phyloP scores from a whole-genome alignment of 2,888 invertebrate genomes.

The Troglohyphantes excavatus region DNA sequence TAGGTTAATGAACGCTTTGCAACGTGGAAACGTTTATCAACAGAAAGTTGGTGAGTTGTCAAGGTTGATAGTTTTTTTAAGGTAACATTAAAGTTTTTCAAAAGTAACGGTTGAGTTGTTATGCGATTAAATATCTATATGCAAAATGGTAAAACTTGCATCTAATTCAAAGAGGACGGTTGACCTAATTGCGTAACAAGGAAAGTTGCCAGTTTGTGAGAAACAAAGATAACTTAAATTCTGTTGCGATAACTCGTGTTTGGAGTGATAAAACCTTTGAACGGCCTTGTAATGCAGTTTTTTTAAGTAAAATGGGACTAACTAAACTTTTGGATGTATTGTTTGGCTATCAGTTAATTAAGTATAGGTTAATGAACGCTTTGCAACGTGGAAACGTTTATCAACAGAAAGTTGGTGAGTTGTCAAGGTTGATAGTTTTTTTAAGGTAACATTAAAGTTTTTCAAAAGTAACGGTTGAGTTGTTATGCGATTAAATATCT shows the following conservation, averaged over 20 bases:
- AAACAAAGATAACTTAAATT: conserved; percentile 16
- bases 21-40: background rate
- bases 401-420: background rate
- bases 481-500: no score
- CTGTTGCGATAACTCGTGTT: conserved; percentile 12
- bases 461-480: no score
- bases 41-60: background rate
- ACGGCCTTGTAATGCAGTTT: background rate
- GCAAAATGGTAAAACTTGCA: background rate
- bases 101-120: no score
- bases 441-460: no score
- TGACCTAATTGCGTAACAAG: conserved; percentile 7
- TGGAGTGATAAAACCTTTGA: background rate
- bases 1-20: background rate
- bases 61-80: background rate
- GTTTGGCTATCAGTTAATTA: background rate
- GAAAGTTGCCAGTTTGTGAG: conserved; percentile 8
- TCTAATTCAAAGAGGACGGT: background rate
- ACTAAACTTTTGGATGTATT: no score
- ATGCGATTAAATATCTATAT: no score
- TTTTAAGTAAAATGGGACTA: background rate
- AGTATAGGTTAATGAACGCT: background rate
- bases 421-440: background rate
- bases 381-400: background rate
- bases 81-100: no score